Evolutionary conservation across 92 coral and sea anemone genomes (phyloP), one percentile per base, ranked within the genome.

Genomic region (Zoanthus sociatus): DNA sequence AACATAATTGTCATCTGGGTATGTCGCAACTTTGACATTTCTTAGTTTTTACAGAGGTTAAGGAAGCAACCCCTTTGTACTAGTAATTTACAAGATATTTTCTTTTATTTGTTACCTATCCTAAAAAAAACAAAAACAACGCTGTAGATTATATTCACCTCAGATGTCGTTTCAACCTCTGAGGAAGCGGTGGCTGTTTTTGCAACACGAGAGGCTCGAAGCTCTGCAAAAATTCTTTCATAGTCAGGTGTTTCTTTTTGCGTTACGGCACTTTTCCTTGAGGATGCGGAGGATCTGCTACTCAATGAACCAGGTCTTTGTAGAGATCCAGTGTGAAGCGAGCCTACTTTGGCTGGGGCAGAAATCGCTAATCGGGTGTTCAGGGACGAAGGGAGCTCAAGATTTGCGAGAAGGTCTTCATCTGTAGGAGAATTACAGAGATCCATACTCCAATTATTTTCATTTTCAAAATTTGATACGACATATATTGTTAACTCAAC

Each of bases 361-460:
- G 85, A 81, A 9, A 66, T 20, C 9, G 55, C 71, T 60, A 77
- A 87, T 55, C 76, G 77, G 42, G 85, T 50, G 21, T 48, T 55
- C 55, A 78, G 82, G 32, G 70, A 82, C 20, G 61, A 70, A 1
- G 85, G 54, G 55, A 85, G 83, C 18, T 90, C 93, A 14, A 94
- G 73, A 44, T 70, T 83, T 30, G 96, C 93, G 7, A 94, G 58
- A 33, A 94, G 81, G 26, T 94, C 97, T 70, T 92, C 95, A 26
- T 94, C 97, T 77, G 82, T 77, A 3, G 3, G 42, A 37, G 42
- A 0, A 17, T 67, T 58, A 15, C 18, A 20, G 31, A 15, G 16
- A 20, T 67, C 26, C 42, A 67, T 11, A 67, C 73, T 20, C 73
- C 3, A 6, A 9, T 30, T 67, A 7, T 0, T n/a, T 67, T 20